Conservation (phyloP, 2,888 invertebrate species). For the Xanthorhoe designata region DNA sequence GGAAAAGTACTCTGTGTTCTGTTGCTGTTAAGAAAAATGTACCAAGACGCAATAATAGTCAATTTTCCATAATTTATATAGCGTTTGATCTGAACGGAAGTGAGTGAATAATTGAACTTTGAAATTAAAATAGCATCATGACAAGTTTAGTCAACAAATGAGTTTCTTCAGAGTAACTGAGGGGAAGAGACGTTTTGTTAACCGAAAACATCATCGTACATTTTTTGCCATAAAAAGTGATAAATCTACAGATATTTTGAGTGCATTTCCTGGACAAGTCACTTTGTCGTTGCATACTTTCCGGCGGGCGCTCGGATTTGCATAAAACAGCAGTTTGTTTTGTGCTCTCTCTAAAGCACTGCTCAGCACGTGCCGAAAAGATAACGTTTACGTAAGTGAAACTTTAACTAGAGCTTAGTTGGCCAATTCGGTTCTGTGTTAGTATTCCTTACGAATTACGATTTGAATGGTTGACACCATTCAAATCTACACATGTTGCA, state of each 20-base stretch:
- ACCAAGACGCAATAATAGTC: background rate
- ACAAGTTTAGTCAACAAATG: no score
- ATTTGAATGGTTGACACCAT: no score
- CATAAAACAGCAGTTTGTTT: conserved; percentile 81
- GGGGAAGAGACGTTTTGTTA: conserved; percentile 30
- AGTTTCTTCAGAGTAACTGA: background rate
- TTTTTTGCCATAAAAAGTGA: conserved; percentile 52
- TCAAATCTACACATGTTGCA: no score
- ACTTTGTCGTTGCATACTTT: conserved; percentile 81
- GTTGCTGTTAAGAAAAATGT: background rate
- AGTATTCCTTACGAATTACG: background rate
- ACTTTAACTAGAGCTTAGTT: background rate
- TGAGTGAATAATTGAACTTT: no score
- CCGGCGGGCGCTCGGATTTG: conserved; percentile 72
- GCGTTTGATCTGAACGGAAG: no score
- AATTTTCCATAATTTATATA: background rate
- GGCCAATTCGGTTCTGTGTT: conserved; percentile 4
- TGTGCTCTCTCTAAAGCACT: conserved; percentile 55
- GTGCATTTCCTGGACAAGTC: conserved; percentile 81
- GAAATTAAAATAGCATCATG: no score
- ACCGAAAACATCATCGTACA: conserved; percentile 31
- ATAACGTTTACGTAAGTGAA: conserved; percentile 46
- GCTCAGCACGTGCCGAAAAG: conserved; percentile 64
- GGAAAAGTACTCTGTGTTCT: no score
- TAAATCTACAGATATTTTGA: conserved; percentile 64